Conservation (phyloP, 2,113 vertebrate genomes). For the Hippopotamus amphibius region DNA sequence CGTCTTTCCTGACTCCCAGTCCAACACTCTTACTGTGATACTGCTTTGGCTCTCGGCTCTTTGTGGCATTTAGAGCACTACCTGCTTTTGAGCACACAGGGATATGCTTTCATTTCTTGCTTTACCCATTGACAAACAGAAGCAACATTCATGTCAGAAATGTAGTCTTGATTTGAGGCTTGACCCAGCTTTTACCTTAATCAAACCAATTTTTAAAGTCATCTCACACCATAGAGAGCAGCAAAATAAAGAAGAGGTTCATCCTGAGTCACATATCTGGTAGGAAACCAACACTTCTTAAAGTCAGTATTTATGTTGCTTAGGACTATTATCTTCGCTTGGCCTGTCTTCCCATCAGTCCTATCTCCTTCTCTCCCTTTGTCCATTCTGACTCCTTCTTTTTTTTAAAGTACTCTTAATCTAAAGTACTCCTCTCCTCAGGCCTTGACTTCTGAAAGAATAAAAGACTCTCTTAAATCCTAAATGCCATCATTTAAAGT, state of each 20-base stretch:
- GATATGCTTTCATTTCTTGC: not conserved
- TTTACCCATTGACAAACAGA: slow-evolving; percentile 38
- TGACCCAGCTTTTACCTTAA: slow-evolving; percentile 64
- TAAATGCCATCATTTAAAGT: slow-evolving; percentile 12
- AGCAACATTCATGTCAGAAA: slow-evolving; percentile 56
- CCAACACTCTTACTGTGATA: not conserved
- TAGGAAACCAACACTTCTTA: slow-evolving; percentile 55
- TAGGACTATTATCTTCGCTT: not conserved
- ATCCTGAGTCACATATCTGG: not conserved
- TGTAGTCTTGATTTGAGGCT: slow-evolving; percentile 58
- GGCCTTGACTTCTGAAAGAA: slow-evolving; percentile 53
- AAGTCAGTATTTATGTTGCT: slow-evolving; percentile 32
- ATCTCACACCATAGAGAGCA: slow-evolving; percentile 12
- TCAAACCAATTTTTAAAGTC: slow-evolving; percentile 18
- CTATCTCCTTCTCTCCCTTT: not conserved
- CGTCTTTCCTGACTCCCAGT: not conserved
- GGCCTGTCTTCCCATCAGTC: not conserved
- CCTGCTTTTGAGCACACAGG: not conserved
- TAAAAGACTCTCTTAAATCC: not conserved
- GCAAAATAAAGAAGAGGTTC: slow-evolving; percentile 43
- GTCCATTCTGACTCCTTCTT: not conserved
- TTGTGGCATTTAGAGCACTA: not conserved
- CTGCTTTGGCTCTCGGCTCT: not conserved
- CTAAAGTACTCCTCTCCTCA: slow-evolving; percentile 4
- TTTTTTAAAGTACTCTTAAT: slow-evolving; percentile 7